phyloP scores from a whole-genome alignment of 53 echinoderm and acorn worm genomes.

The Zoroaster sp. region DNA sequence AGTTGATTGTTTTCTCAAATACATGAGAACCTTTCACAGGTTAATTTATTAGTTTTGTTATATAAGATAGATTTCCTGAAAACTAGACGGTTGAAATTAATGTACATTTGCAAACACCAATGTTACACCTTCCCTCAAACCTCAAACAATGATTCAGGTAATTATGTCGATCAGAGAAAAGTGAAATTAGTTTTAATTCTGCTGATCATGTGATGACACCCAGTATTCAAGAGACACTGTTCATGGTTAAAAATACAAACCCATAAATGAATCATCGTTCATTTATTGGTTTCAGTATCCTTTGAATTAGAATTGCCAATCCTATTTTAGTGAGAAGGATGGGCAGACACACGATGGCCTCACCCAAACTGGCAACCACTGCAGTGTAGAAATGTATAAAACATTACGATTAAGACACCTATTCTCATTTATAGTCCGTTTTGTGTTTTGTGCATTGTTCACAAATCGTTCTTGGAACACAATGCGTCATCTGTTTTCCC shows the following conservation, averaged over 20 bases:
- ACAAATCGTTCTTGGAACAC: neutral
- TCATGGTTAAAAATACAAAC: neutral
- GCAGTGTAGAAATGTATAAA: neutral
- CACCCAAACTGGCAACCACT: neutral
- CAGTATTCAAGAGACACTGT: neutral
- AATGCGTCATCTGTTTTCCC: conserved; percentile 7
- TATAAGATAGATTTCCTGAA: no score
- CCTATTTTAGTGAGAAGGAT: neutral
- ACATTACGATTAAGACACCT: neutral
- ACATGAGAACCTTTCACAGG: no score
- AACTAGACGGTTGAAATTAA: no score
- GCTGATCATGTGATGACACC: no score
- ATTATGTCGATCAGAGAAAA: no score
- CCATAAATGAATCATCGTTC: conserved; percentile 14
- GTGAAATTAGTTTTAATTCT: no score
- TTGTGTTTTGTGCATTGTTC: neutral
- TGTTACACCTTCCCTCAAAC: no score
- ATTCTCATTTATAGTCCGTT: neutral
- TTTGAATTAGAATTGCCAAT: neutral
- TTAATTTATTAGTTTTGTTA: no score
- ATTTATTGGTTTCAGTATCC: neutral
- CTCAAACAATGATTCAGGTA: no score
- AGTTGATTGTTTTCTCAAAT: no score
- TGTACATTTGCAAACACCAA: no score
- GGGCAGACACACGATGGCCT: neutral